Evolutionary conservation across 2,797 vertebrate species (phyloP).

Genomic region (Chiroxiphia lanceolata): DNA sequence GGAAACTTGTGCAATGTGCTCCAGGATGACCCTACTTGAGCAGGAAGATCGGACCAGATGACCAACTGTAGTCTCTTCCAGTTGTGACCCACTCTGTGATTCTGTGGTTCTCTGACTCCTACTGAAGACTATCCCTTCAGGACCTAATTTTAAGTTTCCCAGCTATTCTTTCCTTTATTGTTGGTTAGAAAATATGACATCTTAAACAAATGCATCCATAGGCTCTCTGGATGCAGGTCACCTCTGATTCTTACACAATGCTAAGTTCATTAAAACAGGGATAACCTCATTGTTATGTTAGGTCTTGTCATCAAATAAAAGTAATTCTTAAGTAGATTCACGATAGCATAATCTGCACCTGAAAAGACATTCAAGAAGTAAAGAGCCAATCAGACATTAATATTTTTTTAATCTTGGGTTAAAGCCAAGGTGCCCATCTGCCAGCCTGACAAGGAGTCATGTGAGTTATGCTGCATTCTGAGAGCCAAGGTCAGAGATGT

Average conservation of each 20-base stretch:
- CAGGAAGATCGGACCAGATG: neutral
- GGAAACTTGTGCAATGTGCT: neutral
- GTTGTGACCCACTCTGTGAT: neutral
- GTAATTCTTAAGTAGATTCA: neutral
- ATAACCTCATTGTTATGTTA: neutral
- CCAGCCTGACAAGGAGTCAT: neutral
- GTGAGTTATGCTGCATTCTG: neutral
- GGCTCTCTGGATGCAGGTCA: neutral
- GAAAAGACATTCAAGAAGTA: neutral
- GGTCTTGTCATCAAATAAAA: neutral
- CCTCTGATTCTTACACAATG: neutral
- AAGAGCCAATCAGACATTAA: neutral
- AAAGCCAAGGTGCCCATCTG: neutral
- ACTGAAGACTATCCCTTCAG: neutral
- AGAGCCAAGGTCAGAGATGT: neutral
- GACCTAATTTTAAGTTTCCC: neutral
- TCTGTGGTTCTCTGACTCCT: neutral
- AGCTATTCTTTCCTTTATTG: neutral
- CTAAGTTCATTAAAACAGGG: neutral
- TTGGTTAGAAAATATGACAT: neutral
- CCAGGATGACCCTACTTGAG: neutral
- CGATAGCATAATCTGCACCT: neutral
- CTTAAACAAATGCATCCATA: neutral
- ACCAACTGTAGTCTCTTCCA: neutral
- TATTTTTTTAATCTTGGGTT: neutral